Evolutionary conservation across 1,140 invertebrate species (phyloP).

Genomic region (Apis laboriosa): DNA sequence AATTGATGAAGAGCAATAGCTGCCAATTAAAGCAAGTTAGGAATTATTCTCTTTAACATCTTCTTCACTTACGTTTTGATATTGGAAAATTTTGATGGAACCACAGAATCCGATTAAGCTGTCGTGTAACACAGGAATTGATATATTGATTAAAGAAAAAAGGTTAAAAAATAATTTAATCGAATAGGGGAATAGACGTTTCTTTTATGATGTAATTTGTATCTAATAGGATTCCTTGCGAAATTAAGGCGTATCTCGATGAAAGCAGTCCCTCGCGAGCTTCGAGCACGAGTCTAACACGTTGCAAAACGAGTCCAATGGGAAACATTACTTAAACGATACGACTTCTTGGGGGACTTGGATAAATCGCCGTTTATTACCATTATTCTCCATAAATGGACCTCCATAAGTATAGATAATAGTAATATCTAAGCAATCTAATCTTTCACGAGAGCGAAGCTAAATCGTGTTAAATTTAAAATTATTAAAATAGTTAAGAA

Average conservation of each 20-base stretch:
- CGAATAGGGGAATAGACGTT: background rate
- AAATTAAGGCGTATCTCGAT: conserved; percentile 26
- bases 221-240: background rate
- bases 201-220: background rate
- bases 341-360: background rate
- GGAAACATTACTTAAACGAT: conserved; percentile 12
- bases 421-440: too few relatives aligned
- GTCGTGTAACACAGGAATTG: too few relatives aligned
- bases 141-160: too few relatives aligned
- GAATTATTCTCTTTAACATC: too few relatives aligned
- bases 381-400: background rate
- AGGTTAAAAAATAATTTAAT: too few relatives aligned
- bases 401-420: too few relatives aligned
- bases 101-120: background rate
- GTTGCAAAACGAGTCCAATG: conserved; percentile 33
- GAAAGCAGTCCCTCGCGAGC: background rate
- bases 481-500: background rate
- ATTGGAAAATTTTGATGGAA: too few relatives aligned
- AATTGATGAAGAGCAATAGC: too few relatives aligned
- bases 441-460: too few relatives aligned
- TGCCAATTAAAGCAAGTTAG: too few relatives aligned
- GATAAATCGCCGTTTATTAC: background rate
- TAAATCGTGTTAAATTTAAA: too few relatives aligned
- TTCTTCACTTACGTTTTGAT: too few relatives aligned
- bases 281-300: conserved; percentile 1